Percentiles rank a stretch among this genome's conserved stretches.
Evolutionary conservation across 2,113 vertebrate species (phyloP).

Genomic region (Accipiter cooperii): DNA sequence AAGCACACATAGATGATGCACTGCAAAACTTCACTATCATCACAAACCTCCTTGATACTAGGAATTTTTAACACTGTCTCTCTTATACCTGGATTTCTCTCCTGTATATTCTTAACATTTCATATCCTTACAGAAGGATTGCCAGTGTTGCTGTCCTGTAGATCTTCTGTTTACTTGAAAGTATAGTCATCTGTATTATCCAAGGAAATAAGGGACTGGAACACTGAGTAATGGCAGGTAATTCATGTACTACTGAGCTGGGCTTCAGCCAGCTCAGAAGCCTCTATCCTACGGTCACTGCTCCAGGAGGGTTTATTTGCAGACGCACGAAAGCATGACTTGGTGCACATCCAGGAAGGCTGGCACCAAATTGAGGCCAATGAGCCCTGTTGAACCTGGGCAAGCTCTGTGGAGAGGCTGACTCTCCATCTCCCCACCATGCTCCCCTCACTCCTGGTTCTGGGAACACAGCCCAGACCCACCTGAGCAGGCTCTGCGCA

Average conservation of each 20-base stretch:
- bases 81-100: not conserved
- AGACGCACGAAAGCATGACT: not conserved
- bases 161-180: not conserved
- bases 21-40: not conserved
- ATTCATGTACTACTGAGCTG: not conserved
- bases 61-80: not conserved
- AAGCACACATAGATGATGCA: not conserved
- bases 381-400: not conserved
- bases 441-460: not conserved
- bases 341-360: not conserved
- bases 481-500: not conserved
- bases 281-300: not conserved
- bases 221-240: not conserved
- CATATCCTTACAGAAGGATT: not conserved
- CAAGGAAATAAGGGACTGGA: not conserved
- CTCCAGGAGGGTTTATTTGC: not conserved
- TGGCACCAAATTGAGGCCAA: not conserved
- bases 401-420: not conserved
- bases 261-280: not conserved
- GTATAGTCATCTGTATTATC: not conserved
- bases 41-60: not conserved
- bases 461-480: conserved; percentile 19
- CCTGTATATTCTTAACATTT: not conserved
- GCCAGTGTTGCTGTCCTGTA: not conserved
- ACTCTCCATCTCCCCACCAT: not conserved